Evolutionary conservation across 2,113 vertebrate species (phyloP).

Genomic region (Podarcis muralis): DNA sequence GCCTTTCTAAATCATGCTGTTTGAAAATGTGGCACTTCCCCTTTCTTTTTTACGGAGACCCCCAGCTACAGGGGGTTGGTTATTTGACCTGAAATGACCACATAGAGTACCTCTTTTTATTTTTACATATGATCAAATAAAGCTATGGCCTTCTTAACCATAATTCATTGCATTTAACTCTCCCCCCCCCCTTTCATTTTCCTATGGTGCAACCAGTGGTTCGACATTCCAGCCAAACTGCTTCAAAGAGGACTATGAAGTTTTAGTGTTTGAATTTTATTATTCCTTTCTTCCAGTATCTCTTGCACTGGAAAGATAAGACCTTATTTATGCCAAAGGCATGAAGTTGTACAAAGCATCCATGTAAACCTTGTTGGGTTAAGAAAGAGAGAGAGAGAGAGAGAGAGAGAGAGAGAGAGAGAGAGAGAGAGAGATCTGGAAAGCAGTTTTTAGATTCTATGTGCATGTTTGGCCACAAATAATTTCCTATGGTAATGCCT

Average conservation of each 20-base stretch:
- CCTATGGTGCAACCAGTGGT: conserved; percentile 56
- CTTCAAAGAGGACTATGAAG: conserved; percentile 61
- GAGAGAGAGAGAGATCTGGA: conserved; percentile 40
- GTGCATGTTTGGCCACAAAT: conserved; percentile 37
- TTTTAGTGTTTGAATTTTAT: conserved; percentile 62
- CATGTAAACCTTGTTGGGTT: conserved; percentile 64
- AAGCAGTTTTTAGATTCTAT: conserved; percentile 71
- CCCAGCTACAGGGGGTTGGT: conserved; percentile 51
- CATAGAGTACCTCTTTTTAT: conserved; percentile 45
- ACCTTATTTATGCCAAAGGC: conserved; percentile 45
- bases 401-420: too few species aligned
- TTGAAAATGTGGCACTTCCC: conserved; percentile 6
- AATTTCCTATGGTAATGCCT: conserved; percentile 64
- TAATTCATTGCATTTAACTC: conserved; percentile 51
- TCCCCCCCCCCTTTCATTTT: conserved; percentile 38
- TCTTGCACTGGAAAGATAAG: conserved; percentile 41
- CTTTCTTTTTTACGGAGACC: conserved; percentile 48
- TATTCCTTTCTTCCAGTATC: conserved; percentile 48
- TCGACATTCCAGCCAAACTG: conserved; percentile 60
- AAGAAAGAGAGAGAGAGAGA: background rate
- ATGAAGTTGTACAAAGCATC: conserved; percentile 61
- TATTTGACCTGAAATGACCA: conserved; percentile 61
- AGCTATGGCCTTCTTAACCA: conserved; percentile 49
- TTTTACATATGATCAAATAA: conserved; percentile 66
- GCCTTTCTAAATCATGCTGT: background rate